Base-by-base conservation (phyloP, 2,888 invertebrate species). In the Xanthorhoe spadicearia region DNA sequence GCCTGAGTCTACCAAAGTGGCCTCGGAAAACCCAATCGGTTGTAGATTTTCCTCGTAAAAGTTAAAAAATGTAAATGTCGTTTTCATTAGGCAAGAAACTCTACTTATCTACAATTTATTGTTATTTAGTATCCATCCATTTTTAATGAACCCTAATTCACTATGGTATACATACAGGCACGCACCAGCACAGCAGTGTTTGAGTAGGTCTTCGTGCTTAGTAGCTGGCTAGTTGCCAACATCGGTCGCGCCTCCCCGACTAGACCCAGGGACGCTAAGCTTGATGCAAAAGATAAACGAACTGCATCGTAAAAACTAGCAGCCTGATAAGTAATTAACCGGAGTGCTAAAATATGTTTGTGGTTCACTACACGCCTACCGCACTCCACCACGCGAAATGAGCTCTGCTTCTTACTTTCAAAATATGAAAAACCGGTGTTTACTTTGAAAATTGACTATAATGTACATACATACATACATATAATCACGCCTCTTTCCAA, bases 141-240 rank as follows among this genome's bases (percentile, higher is more conserved):
- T 5, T 51, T 51, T 55, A 56, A 64, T 48, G 17, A 13, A 23
- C 32, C 50, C 32, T 56, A 64, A 64, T 54, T 17, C 48, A 38
- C 19, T 43, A 54, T 60, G 58, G 32, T 59, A 61, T 55, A 61
- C 50, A 58, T 64, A 63, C 38, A 51, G 61, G 57, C 67, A 67
- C 66, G 66, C 66, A 66, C 64, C n/a, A n/a, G n/a, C n/a, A n/a
- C 64, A 66, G 57, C 64, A 48, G 59, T 50, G 51, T 65, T 59
- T 51, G 64, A 67, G 57, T 74, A 75, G 75, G 77, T 77, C 69
- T 75, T 76, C 76, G 74, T 76, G 76, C 77, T 75, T 72, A 61
- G 61, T 59, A 57, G 69, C 77, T 86, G 87, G 87, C 84, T 68
- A 19, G 60, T 15, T 76, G 87, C 86, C 87, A 87, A 73, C 51